Conservation (phyloP, 2,113 vertebrate species). For the Platycercus adscitus region DNA sequence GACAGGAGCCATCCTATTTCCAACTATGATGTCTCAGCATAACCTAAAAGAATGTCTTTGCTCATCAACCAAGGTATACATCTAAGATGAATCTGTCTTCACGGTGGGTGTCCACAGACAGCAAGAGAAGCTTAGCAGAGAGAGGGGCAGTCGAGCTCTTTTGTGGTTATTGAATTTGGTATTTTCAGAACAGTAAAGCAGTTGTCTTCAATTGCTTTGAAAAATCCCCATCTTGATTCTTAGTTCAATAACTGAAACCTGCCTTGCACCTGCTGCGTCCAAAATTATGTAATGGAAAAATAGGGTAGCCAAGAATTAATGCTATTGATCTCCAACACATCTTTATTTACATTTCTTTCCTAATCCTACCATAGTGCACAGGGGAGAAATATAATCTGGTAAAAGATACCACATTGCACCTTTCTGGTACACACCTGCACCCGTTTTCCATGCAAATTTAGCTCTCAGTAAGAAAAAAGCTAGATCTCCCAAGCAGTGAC, state of each 20-base stretch:
- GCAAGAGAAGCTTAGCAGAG: not conserved
- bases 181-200: not conserved
- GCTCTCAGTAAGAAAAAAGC: not conserved
- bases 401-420: not conserved
- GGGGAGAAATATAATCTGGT: not conserved
- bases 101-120: not conserved
- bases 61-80: not conserved
- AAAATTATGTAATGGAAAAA: not conserved
- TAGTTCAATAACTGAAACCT: not conserved
- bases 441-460: not conserved
- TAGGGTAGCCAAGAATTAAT: not conserved
- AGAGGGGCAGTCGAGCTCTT: not conserved
- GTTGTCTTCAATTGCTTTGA: not conserved
- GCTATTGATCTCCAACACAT: not conserved
- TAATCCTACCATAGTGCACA: not conserved
- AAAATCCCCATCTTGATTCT: not conserved
- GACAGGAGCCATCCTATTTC: not conserved
- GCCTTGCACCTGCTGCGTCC: not conserved
- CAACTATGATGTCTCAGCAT: not conserved
- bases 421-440: not conserved
- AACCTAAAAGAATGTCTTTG: not conserved
- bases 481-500: not conserved
- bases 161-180: not conserved
- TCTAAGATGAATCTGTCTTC: not conserved
- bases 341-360: not conserved